Conservation (phyloP, 2,888 invertebrate genomes). For the Argynnis bischoffii region DNA sequence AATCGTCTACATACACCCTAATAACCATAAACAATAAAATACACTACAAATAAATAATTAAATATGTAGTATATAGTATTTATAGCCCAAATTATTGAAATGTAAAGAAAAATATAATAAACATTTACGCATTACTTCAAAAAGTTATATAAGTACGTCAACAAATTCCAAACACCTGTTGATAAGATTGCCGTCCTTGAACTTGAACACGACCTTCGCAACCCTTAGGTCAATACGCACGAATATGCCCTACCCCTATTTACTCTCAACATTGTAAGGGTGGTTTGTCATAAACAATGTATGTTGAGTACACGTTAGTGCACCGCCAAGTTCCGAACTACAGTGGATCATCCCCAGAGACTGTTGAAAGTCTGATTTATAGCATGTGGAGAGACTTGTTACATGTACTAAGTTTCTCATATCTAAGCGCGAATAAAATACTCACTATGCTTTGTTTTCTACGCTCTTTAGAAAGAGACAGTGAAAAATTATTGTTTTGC, state of each 20-base stretch:
- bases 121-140: no score
- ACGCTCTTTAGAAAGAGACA: no score
- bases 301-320: conserved; percentile 12
- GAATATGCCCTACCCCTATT: conserved; percentile 38
- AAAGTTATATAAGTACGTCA: conserved; percentile 4
- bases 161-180: conserved; percentile 50
- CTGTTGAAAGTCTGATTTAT: conserved; percentile 16
- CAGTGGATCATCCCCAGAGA: not conserved
- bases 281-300: conserved; percentile 15
- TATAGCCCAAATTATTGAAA: not conserved
- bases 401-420: conserved; percentile 13
- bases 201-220: conserved; percentile 57
- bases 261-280: conserved; percentile 14
- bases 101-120: not conserved
- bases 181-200: conserved; percentile 62
- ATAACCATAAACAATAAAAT: no score
- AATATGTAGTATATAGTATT: not conserved
- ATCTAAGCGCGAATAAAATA: conserved; percentile 15
- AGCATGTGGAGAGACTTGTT: conserved; percentile 6
- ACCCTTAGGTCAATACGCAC: conserved; percentile 60
- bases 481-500: no score
- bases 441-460: not conserved
- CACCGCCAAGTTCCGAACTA: conserved; percentile 1
- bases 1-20: no score
- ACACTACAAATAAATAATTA: no score